Percentiles rank a stretch among this genome's conserved stretches.
Conservation (phyloP, 2,797 vertebrate species). For the Lophius americanus region DNA sequence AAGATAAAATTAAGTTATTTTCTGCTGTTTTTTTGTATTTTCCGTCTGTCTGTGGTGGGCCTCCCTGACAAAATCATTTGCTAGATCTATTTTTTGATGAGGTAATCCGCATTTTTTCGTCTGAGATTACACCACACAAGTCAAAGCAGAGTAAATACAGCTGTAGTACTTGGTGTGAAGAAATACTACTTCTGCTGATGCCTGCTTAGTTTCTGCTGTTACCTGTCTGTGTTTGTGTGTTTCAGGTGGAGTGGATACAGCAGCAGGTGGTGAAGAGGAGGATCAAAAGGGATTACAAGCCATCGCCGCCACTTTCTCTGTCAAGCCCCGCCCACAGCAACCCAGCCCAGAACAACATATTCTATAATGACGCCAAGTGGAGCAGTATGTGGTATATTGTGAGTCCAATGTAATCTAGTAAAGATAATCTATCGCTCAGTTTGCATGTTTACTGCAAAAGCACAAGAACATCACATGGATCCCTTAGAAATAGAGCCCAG, state of each 20-base stretch:
- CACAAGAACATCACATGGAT: not conserved
- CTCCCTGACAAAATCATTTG: no score
- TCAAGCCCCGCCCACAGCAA: constrained; percentile 77
- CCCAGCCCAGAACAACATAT: constrained; percentile 85
- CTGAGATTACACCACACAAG: no score
- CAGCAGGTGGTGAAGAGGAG: constrained; percentile 97
- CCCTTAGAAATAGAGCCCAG: not conserved
- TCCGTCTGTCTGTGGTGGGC: no score
- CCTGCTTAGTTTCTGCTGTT: constrained; percentile 9
- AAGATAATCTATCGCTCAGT: not conserved
- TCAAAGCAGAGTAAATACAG: not conserved
- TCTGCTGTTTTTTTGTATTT: no score
- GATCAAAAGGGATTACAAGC: constrained; percentile 96
- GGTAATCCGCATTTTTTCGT: no score
- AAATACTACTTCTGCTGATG: not conserved
- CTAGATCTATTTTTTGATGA: no score
- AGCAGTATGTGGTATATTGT: constrained; percentile 99
- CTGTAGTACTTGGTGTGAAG: not conserved
- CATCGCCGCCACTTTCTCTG: constrained; percentile 75
- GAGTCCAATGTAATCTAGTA: constrained; percentile 71
- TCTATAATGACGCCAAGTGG: constrained; percentile 99
- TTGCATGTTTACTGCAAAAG: not conserved
- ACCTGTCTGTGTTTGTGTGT: constrained; percentile 37
- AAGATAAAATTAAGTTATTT: no score
- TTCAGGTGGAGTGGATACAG: constrained; percentile 97